Evolutionary conservation across 2,797 vertebrate genomes (phyloP), one percentile per base, ranked within the genome.

Genomic region (Esox masquinongy): DNA sequence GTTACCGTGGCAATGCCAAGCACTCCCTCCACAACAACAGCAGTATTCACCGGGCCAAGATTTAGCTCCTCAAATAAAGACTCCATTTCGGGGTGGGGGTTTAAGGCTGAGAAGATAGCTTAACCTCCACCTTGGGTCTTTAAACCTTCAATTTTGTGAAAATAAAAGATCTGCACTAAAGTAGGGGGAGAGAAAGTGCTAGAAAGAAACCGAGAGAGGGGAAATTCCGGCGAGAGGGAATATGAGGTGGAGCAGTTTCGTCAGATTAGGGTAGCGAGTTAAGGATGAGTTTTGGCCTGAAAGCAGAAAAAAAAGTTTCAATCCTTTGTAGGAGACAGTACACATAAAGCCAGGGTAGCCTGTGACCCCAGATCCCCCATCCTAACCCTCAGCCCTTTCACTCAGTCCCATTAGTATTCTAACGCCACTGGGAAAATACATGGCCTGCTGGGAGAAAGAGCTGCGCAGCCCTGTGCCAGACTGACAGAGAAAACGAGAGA

Each of bases 31-130:
- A 74, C 69, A 74, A 78, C 82, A 90, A 92, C 89, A 93, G 89
- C 86, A 84, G 84, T 84, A 88, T 92, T 93, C 83, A 92, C 71
- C 74, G 47, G 78, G 79, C 34, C 12, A 74, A 88, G 90, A 91
- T 90, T 91, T 88, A 90, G 85, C 79, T 84, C 74, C 77, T 84
- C 80, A 89, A 90, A 90, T 82, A 88, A 82, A 82, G 49, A 75
- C 75, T 70, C 29, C 68, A 77, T 80, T 82, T 84, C 77, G 72
- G 75, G 73, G 59, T 31, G 17, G n/a, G 66, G 81, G 34, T 47
- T 74, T 68, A 24, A 22, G 50, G 66, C 15, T 29, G 19, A 24
- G 51, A 34, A 77, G 29, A 24, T n/a, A 39, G 19, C 79, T 73
- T 82, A 68, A 86, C 84, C 78, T 91, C 82, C 78, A 87, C 85